phyloP scores from a whole-genome alignment of 1,140 invertebrate genomes.

The Zophobas morio region DNA sequence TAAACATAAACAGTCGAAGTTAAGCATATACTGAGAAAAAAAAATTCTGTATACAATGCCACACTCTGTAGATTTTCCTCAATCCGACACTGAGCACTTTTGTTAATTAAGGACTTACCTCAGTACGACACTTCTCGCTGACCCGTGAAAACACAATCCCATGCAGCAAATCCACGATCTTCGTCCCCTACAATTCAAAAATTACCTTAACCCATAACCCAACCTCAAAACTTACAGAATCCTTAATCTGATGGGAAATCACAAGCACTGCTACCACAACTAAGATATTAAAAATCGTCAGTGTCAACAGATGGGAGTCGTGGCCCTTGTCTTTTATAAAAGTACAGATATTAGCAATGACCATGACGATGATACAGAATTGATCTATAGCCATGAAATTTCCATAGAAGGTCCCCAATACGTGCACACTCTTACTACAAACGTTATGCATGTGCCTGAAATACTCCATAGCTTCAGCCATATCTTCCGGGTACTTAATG shows the following conservation, averaged over 20 bases:
- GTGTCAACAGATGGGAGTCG: constrained; percentile 19
- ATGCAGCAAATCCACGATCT: constrained; percentile 52
- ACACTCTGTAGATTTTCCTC: too few species aligned
- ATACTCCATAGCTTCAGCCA: constrained; percentile 37
- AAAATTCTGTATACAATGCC: too few species aligned
- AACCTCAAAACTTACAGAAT: constrained; percentile 27
- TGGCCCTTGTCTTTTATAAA: constrained; percentile 23
- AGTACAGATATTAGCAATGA: constrained; percentile 45
- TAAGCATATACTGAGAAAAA: too few species aligned
- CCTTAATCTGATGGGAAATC: constrained; percentile 34
- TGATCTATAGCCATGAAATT: constrained; percentile 52
- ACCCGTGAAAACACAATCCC: constrained; percentile 48
- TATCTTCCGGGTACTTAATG: constrained; percentile 31
- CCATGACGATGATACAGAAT: constrained; percentile 49
- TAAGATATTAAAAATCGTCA: constrained; percentile 32
- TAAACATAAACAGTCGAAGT: too few species aligned
- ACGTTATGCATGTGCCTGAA: constrained; percentile 53
- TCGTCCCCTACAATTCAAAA: constrained; percentile 48
- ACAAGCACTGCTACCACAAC: constrained; percentile 16
- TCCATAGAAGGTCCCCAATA: constrained; percentile 53
- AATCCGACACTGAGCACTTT: background rate
- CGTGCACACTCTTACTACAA: constrained; percentile 46
- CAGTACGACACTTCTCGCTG: constrained; percentile 47
- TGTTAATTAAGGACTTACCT: constrained; percentile 32
- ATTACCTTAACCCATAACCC: background rate